A percentile compares a stretch with the other conserved stretches of the same genome.
These are phyloP conservation scores for Hirtodrosophila confusa DNA, from an alignment of 2,888 invertebrate species.

Conservation along the genomic window DNA sequence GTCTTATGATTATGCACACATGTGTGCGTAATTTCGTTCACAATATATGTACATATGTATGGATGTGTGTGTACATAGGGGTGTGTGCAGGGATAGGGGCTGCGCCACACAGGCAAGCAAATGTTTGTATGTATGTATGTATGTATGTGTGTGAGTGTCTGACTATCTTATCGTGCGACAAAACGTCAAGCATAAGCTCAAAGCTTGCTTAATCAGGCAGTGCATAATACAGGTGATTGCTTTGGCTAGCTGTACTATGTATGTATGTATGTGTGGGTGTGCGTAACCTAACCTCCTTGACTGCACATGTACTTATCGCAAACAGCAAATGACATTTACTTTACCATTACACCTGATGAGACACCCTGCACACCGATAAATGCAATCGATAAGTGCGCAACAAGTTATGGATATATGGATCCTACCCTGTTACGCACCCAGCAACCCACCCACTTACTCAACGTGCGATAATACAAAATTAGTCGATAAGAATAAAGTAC, in stretches of 20 bases:
- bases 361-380: conserved; percentile 9
- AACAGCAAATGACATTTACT: no score
- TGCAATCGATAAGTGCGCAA: conserved; percentile 36
- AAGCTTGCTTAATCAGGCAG: conserved; percentile 54
- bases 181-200: conserved; percentile 61
- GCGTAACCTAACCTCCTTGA: conserved; percentile 24
- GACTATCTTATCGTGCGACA: conserved; percentile 65
- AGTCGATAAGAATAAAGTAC: conserved; percentile 34
- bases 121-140: no score
- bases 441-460: conserved; percentile 9
- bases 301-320: conserved; percentile 4
- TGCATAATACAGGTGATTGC: conserved; percentile 64
- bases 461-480: conserved; percentile 14
- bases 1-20: conserved; percentile 35
- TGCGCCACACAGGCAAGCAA: no score
- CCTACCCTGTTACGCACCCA: not conserved
- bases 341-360: no score
- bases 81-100: conserved; percentile 28
- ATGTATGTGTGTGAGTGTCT: conserved; percentile 14
- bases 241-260: conserved; percentile 4
- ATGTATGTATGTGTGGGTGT: conserved; percentile 12
- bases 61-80: conserved; percentile 32
- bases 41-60: not conserved
- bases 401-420: conserved; percentile 33
- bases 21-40: not conserved